These are phyloP conservation scores for Chamaetylas fuelleborni DNA, from an alignment of 2,113 vertebrate genomes.

Conservation along the genomic window DNA sequence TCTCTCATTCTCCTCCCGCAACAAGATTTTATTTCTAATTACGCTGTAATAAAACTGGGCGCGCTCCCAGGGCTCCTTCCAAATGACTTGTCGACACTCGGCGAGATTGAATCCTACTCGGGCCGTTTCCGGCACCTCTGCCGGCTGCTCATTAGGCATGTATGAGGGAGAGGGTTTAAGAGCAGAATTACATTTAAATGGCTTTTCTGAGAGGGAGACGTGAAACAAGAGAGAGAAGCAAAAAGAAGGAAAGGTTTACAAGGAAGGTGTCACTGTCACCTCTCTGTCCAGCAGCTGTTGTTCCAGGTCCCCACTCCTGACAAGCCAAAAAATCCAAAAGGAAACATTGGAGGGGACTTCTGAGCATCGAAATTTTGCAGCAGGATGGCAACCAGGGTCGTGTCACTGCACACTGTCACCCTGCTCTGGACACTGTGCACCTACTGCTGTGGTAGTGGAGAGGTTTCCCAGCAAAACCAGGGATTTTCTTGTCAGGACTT, in stretches of 20 bases:
- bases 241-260: conserved; percentile 27
- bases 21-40: conserved; percentile 85
- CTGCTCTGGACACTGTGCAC: not conserved
- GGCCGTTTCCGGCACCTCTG: conserved; percentile 73
- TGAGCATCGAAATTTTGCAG: not conserved
- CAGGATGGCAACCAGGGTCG: not conserved
- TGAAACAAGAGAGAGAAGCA: conserved; percentile 27
- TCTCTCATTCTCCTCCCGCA: conserved; percentile 75
- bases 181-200: conserved; percentile 83
- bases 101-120: conserved; percentile 72
- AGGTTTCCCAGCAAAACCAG: not conserved
- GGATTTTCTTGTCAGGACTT: not conserved
- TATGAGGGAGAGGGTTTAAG: conserved; percentile 79
- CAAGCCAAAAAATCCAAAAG: not conserved
- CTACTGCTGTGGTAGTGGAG: accelerated
- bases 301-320: not conserved
- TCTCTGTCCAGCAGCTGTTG: not conserved
- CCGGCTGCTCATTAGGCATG: conserved; percentile 81
- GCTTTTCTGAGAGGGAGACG: conserved; percentile 78
- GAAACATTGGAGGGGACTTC: not conserved
- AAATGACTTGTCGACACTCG: conserved; percentile 79
- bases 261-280: conserved; percentile 41
- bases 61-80: conserved; percentile 79
- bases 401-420: accelerated
- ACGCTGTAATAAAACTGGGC: conserved; percentile 80